Base-by-base conservation (phyloP, 1,140 invertebrate species). In the Cydia fagiglandana region DNA sequence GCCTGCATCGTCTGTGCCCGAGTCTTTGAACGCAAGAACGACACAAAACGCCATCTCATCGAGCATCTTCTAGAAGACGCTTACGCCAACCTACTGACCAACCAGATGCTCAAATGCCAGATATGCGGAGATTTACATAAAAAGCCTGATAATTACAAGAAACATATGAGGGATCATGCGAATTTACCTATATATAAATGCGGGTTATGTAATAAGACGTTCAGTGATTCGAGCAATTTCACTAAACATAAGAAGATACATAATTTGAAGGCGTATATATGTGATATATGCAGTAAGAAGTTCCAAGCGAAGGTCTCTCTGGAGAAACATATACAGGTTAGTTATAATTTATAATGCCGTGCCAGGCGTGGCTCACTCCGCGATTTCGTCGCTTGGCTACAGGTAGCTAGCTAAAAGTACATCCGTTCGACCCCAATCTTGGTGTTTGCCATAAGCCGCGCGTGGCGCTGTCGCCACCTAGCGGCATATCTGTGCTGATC, bases 201-300 rank as follows among this genome's bases (percentile, higher is more conserved):
- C 73, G 83, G 86, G 5, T 3, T 90, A 1, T 93, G 92, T 82
- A 64, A 86, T 70, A 88, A 87, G 20, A 77, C 82, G 0, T 93
- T 93, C 80, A 90, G 90, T 53, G 91, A 93, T 76, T 91, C 90
- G 0, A 91, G 88, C 56, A 93, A 93, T 75, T 92, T 88, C 77
- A 81, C 84, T 38, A 93, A 93, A 45, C 92, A 93, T 78, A 92
- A 89, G 80, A 93, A 93, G 56, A 81, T 89, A 0, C 91, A 93
- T 78, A 85, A 87, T 53, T 24, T 84, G 3, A 73, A 78, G 17
- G 79, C 79, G 13, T 20, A 86, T 0, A 74, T 80, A 0, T 93
- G 92, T 76, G 83, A 86, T n/a, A 68, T 91, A 0, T 93, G 92
- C 76, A 77, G 75, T 0, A 86, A 87, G 73, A 93, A 92, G 78